phyloP scores from a whole-genome alignment of 2,797 vertebrate genomes.

The Anabacerthia variegaticeps region DNA sequence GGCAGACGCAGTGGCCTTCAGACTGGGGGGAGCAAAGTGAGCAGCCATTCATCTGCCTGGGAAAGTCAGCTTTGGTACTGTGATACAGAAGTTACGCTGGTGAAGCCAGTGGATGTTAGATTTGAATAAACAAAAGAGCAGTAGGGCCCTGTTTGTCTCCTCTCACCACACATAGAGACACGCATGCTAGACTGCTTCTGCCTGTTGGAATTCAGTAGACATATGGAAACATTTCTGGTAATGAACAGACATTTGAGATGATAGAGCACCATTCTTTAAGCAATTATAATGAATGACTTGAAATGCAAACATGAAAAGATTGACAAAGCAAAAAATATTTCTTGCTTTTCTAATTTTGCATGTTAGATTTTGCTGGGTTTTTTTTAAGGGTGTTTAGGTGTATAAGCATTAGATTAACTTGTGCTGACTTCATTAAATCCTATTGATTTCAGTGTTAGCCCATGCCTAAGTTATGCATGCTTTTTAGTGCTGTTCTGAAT shows the following conservation, averaged over 20 bases:
- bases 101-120: neutral
- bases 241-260: neutral
- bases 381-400: neutral
- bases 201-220: neutral
- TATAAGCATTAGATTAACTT: neutral
- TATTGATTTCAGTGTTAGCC: neutral
- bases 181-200: neutral
- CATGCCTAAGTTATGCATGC: neutral
- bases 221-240: slow-evolving; percentile 15
- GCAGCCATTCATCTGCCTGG: neutral
- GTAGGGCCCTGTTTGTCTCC: neutral
- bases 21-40: neutral
- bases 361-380: neutral
- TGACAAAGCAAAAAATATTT: neutral
- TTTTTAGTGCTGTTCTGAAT: neutral
- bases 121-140: neutral
- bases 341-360: neutral
- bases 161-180: neutral
- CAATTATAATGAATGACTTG: neutral
- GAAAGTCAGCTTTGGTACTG: neutral
- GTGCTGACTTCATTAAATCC: neutral
- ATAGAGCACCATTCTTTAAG: neutral
- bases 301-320: neutral
- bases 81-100: neutral
- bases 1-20: rapidly evolving